A percentile compares a stretch with the other conserved stretches of the same genome.
Evolutionary conservation across 2,888 invertebrate genomes (phyloP).

Genomic region (Drosophila ezoana): DNA sequence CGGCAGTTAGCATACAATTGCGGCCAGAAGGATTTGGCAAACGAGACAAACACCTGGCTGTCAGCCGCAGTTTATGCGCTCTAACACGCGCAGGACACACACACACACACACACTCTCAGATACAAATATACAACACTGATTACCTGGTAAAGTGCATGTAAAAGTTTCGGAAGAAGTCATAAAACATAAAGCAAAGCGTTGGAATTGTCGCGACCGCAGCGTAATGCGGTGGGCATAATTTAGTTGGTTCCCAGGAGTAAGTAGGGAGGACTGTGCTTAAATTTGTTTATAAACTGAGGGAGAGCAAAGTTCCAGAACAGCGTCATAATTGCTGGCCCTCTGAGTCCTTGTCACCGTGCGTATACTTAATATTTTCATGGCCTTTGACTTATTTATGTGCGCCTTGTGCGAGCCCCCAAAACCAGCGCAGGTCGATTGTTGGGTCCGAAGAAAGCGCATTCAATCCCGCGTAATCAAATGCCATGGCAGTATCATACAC

Average conservation of each 20-base stretch:
- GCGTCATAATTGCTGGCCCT: neutral
- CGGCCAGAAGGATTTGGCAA: conserved; percentile 19
- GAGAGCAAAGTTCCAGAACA: neutral
- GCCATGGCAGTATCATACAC: neutral
- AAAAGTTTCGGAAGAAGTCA: conserved; percentile 11
- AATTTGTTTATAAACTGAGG: conserved; percentile 16
- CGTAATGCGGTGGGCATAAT: conserved; percentile 33
- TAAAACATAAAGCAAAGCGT: conserved; percentile 16
- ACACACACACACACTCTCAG: neutral
- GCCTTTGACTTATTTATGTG: conserved; percentile 8
- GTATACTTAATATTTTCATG: conserved; percentile 15
- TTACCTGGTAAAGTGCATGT: conserved; percentile 36
- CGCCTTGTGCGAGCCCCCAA: neutral
- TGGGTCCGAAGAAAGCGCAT: neutral
- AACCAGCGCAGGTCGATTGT: neutral
- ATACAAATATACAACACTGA: conserved; percentile 15
- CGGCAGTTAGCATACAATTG: conserved; percentile 23
- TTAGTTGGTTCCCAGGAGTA: neutral
- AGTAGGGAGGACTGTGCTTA: neutral
- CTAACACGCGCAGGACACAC: conserved; percentile 2
- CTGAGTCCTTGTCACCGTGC: neutral
- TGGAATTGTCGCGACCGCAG: conserved; percentile 29
- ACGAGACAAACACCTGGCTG: conserved; percentile 44
- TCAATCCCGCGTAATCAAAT: neutral
- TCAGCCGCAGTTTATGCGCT: conserved; percentile 26